Evolutionary conservation across 2,113 vertebrate species (phyloP).

Genomic region (Pipa parva): DNA sequence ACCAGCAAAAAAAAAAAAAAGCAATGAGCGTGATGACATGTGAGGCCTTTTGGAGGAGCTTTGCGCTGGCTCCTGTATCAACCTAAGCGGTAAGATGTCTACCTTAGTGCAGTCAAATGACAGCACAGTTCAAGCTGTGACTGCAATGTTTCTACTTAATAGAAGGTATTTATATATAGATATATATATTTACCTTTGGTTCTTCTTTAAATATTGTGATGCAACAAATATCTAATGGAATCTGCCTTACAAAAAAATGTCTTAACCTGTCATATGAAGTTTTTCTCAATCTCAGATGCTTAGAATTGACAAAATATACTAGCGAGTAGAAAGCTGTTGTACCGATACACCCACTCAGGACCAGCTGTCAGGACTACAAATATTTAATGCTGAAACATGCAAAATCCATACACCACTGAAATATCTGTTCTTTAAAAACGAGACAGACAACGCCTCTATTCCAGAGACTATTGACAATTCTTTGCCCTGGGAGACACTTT

Average conservation of each 20-base stretch:
- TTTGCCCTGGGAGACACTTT: no score
- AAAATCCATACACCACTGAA: constrained; percentile 9
- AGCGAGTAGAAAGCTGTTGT: constrained; percentile 15
- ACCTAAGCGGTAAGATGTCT: no score
- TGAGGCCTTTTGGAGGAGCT: no score
- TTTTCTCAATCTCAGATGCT: constrained; percentile 3
- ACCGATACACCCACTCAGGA: constrained; percentile 33
- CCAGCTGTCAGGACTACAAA: constrained; percentile 38
- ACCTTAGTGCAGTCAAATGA: no score
- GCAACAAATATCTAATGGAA: background rate
- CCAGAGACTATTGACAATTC: background rate
- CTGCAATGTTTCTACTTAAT: no score
- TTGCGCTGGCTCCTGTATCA: no score
- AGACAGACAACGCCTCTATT: background rate
- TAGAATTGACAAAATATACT: constrained; percentile 20
- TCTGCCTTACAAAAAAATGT: background rate
- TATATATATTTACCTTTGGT: no score
- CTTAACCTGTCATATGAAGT: background rate
- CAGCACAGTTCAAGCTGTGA: no score
- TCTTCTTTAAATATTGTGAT: background rate
- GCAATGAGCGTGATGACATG: no score
- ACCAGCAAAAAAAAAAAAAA: no score
- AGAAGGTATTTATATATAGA: no score
- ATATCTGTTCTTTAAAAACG: no score
- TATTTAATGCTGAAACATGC: constrained; percentile 30